These are phyloP conservation scores for Eilema depressum DNA, from an alignment of 2,888 invertebrate genomes.

Conservation along the genomic window DNA sequence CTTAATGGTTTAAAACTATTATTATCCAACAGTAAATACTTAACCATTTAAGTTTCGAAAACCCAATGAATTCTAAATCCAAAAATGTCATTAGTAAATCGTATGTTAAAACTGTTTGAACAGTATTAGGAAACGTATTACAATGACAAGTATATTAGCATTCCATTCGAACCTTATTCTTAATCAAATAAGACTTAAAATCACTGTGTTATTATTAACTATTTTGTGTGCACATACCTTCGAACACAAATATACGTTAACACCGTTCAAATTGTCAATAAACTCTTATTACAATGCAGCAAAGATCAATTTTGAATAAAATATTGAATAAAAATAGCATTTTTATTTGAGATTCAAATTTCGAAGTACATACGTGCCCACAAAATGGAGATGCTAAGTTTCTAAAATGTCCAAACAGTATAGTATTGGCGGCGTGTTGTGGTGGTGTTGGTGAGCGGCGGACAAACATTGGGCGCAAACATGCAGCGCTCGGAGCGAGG, in stretches of 20 bases:
- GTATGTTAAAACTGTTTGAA: conserved; percentile 54
- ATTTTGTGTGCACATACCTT: conserved; percentile 54
- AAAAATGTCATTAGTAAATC: conserved; percentile 54
- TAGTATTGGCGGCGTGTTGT: conserved; percentile 45
- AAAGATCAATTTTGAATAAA: conserved; percentile 10
- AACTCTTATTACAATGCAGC: conserved; percentile 1
- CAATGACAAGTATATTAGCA: conserved; percentile 54
- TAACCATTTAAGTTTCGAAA: conserved; percentile 23
- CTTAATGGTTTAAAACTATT: background rate
- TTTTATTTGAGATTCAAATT: conserved; percentile 34
- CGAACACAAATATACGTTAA: conserved; percentile 18
- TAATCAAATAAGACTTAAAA: conserved; percentile 49
- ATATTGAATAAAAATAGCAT: background rate
- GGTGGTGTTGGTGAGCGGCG: conserved; percentile 51
- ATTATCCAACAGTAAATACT: conserved; percentile 13
- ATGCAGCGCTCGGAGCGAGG: conserved; percentile 60
- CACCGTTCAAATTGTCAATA: background rate
- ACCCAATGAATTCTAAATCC: conserved; percentile 33
- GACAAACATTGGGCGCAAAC: conserved; percentile 58
- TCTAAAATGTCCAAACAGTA: conserved; percentile 79
- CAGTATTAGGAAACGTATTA: conserved; percentile 53
- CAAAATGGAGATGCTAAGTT: conserved; percentile 80
- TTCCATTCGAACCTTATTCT: conserved; percentile 39
- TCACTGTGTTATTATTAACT: conserved; percentile 52
- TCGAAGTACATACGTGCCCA: conserved; percentile 54